These are phyloP conservation scores for Trichoplusia ni DNA, from an alignment of 1,140 invertebrate genomes.

Conservation along the genomic window DNA sequence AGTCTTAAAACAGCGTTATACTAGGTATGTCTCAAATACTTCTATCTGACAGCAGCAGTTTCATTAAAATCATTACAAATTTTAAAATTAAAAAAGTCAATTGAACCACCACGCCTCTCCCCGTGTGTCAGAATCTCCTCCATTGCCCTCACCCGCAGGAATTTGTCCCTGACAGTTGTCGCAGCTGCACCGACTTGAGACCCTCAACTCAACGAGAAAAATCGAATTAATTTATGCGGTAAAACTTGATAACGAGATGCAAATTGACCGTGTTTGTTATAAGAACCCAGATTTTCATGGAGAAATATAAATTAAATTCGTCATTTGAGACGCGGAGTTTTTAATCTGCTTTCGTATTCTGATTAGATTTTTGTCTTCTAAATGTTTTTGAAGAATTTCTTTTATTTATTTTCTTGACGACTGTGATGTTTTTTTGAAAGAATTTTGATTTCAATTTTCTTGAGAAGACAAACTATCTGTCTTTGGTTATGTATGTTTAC, in stretches of 20 bases:
- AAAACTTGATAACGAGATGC: slow-evolving; percentile 29
- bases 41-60: too few relatives aligned
- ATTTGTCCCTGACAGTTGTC: slow-evolving; percentile 35
- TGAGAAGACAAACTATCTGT: too few relatives aligned
- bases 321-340: neutral
- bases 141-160: slow-evolving; percentile 14
- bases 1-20: too few relatives aligned
- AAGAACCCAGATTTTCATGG: neutral
- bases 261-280: slow-evolving; percentile 15
- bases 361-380: neutral
- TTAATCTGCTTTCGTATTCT: neutral
- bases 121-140: slow-evolving; percentile 7
- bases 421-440: too few relatives aligned
- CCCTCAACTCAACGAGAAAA: slow-evolving; percentile 21
- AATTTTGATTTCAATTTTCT: too few relatives aligned
- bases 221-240: slow-evolving; percentile 34
- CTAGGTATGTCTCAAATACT: too few relatives aligned
- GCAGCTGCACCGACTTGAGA: slow-evolving; percentile 25
- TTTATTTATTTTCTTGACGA: too few relatives aligned
- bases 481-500: too few relatives aligned
- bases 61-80: too few relatives aligned
- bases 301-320: slow-evolving; percentile 19
- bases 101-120: neutral
- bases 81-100: too few relatives aligned
- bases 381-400: too few relatives aligned